These are phyloP conservation scores for Lasioglossum figueresi DNA, from an alignment of 2,888 invertebrate genomes.

Conservation along the genomic window DNA sequence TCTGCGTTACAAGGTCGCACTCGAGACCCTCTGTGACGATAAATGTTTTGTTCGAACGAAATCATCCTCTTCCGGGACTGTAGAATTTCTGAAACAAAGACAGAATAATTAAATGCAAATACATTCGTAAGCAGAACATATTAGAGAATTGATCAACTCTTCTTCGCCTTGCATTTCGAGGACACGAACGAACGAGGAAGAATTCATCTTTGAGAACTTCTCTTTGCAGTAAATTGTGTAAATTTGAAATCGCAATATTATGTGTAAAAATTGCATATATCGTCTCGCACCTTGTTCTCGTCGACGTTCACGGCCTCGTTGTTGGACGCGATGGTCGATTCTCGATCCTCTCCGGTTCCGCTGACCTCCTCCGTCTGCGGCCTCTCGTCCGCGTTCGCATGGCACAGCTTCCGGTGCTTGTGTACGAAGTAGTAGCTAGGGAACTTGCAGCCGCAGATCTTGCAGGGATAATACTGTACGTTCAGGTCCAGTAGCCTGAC, in stretches of 20 bases:
- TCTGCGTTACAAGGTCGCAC: not conserved
- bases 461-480: slow-evolving; percentile 96
- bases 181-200: not conserved
- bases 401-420: slow-evolving; percentile 94
- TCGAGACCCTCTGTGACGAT: not conserved
- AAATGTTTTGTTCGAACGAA: not conserved
- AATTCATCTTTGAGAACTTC: not conserved
- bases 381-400: slow-evolving; percentile 86
- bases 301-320: slow-evolving; percentile 42
- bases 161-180: not conserved
- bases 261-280: too few relatives aligned
- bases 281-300: not conserved
- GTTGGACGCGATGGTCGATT: slow-evolving; percentile 41
- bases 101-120: not conserved
- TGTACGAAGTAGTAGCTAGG: slow-evolving; percentile 97
- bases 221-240: not conserved
- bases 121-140: not conserved
- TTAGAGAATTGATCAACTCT: not conserved
- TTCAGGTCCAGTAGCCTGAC: slow-evolving; percentile 90
- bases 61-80: not conserved
- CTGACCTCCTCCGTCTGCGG: slow-evolving; percentile 74
- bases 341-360: slow-evolving; percentile 40
- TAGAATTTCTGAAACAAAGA: slow-evolving; percentile 1
- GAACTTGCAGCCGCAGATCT: slow-evolving; percentile 96
- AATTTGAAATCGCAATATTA: too few relatives aligned